These are phyloP conservation scores for Zaprionus africanus DNA, from an alignment of 1,140 invertebrate genomes.

Conservation along the genomic window DNA sequence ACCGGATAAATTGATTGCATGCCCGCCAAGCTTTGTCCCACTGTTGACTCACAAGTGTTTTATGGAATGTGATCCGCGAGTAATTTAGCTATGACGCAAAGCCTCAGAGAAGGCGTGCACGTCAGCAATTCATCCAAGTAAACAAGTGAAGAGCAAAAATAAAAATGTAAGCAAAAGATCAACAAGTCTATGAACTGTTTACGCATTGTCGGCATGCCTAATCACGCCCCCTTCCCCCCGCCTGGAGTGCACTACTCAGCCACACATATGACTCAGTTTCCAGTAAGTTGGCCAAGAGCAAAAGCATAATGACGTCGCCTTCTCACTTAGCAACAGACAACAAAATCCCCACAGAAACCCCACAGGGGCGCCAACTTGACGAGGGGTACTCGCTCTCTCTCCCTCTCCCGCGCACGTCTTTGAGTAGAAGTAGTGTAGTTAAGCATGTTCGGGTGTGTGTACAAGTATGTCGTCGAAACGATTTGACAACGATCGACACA, in stretches of 20 bases:
- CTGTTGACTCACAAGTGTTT: constrained; percentile 44
- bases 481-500: constrained; percentile 54
- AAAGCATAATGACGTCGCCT: constrained; percentile 50
- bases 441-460: constrained; percentile 13
- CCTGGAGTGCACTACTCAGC: not conserved
- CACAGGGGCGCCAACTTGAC: constrained; percentile 12
- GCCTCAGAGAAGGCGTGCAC: not conserved
- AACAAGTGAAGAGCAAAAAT: constrained; percentile 25
- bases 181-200: constrained; percentile 62
- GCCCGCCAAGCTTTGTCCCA: not conserved
- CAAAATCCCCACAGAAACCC: constrained; percentile 22
- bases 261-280: constrained; percentile 48
- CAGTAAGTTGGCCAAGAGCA: constrained; percentile 62
- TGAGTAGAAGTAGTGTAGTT: constrained; percentile 1
- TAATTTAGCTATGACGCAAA: constrained; percentile 39
- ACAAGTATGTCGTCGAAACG: constrained; percentile 59
- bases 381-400: not conserved
- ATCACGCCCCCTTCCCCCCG: not conserved
- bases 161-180: constrained; percentile 53
- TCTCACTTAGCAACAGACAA: constrained; percentile 50
- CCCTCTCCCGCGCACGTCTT: not conserved
- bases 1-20: constrained; percentile 2
- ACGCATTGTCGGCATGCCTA: constrained; percentile 57
- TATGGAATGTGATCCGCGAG: constrained; percentile 19
- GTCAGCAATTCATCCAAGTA: constrained; percentile 17